phyloP scores from a whole-genome alignment of 2,797 vertebrate genomes.

The Bucorvus abyssinicus region DNA sequence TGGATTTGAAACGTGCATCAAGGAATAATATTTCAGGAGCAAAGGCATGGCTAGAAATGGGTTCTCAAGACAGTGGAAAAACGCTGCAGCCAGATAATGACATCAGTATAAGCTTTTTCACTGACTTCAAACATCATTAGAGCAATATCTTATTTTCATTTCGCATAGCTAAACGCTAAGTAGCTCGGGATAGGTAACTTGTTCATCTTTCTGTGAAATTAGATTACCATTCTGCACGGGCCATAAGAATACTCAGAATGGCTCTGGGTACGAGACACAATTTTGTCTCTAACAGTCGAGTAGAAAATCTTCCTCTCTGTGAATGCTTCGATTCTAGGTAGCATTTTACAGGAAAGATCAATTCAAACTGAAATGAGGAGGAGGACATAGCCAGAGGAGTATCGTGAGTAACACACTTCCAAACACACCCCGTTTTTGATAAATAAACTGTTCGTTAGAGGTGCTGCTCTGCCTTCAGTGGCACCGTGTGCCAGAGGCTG shows the following conservation, averaged over 20 bases:
- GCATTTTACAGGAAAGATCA: not conserved
- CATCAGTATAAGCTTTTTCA: not conserved
- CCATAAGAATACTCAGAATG: not conserved
- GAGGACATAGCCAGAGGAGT: not conserved
- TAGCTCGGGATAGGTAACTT: not conserved
- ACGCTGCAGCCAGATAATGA: not conserved
- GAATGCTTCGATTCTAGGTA: not conserved
- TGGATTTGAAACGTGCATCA: not conserved
- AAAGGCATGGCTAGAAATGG: not conserved
- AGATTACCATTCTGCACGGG: rapidly evolving
- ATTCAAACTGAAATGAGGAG: not conserved
- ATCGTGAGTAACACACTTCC: not conserved
- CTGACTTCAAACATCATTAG: not conserved
- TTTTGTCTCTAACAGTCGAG: not conserved
- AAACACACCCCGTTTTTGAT: not conserved
- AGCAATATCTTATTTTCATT: not conserved
- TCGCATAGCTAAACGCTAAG: not conserved
- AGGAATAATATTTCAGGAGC: not conserved
- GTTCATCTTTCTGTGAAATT: not conserved
- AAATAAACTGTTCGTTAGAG: not conserved
- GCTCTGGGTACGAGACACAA: not conserved
- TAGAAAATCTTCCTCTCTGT: not conserved
- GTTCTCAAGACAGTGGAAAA: not conserved
- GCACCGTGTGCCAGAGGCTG: not conserved
- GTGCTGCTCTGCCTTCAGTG: not conserved